phyloP scores from a whole-genome alignment of 2,888 invertebrate genomes.

The Steromphala cineraria region DNA sequence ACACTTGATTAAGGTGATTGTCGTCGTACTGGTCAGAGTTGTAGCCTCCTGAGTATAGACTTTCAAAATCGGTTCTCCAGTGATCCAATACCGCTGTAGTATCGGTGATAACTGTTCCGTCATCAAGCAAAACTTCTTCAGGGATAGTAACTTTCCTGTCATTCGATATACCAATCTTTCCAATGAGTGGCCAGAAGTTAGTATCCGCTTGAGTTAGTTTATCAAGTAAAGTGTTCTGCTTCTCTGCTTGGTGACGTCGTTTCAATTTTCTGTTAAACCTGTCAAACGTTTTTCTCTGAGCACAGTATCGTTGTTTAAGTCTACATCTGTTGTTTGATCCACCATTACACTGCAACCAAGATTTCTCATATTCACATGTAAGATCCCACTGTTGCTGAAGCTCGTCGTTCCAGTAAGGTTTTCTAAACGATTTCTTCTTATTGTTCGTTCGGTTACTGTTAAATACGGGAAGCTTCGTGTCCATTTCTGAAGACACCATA shows the following conservation, averaged over 20 bases:
- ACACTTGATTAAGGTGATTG: not conserved
- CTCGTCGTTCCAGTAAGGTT: too few species aligned
- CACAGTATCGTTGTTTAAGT: not conserved
- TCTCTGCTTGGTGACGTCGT: not conserved
- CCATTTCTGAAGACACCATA: too few species aligned
- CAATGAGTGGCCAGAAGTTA: conserved; percentile 21
- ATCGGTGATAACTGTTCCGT: not conserved
- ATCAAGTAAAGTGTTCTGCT: not conserved
- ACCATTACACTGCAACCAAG: too few species aligned
- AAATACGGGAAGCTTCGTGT: too few species aligned
- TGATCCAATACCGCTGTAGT: not conserved
- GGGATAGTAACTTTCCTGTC: conserved; percentile 1
- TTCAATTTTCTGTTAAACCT: not conserved
- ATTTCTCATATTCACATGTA: too few species aligned
- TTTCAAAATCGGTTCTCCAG: conserved; percentile 9
- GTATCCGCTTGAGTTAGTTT: not conserved
- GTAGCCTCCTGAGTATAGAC: not conserved
- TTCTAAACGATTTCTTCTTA: too few species aligned
- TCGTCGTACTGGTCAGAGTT: not conserved
- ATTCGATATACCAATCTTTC: conserved; percentile 6
- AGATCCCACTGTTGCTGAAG: too few species aligned
- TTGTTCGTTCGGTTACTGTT: too few species aligned
- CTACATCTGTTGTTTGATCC: too few species aligned
- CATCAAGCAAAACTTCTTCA: conserved; percentile 3
- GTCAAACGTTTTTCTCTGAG: not conserved